Evolutionary conservation across 2,113 vertebrate genomes (phyloP), one percentile per base, ranked within the genome.

Genomic region (Muscicapa adusta): DNA sequence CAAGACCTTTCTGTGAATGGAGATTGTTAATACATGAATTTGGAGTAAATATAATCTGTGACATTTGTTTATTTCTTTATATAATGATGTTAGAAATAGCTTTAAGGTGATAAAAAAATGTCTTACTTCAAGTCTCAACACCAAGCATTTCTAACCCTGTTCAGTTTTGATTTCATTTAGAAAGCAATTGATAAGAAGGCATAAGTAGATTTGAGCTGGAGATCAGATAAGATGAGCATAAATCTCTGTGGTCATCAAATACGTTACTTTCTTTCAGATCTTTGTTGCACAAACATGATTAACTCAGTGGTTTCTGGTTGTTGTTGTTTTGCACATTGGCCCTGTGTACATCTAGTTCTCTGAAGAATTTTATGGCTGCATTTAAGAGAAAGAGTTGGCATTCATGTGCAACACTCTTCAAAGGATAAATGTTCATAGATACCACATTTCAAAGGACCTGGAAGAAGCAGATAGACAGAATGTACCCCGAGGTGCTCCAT

Each of bases 401-500:
- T 78, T 4, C 1, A 15, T 54, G 17, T 42, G 12, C 40, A 68
- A 36, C 4, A 12, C 5, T 84, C 53, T 60, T 31, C 65, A 45
- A 68, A 90, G 70, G 26, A 18, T 29, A 40, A 25, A 28, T 88
- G 25, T 47, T 87, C 24, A 33, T 12, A 43, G 63, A 38, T 71
- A 45, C 6, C 3, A 1, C 57, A 72, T 83, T 62, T 90, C 45
- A 76, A 42, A 76, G 33, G 9, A 58, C 34, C 7, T 73, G 68
- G 38, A 45, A 86, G 25, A 83, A 73, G 31, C 0, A 47, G 14
- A 18, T 8, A 17, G 22, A 14, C 8, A 63, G 2, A 18, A 23
- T 6, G 7, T 51, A 31, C 5, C 9, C 12, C 0, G 0, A 36
- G 23, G 22, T 63, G 23, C 4, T 87, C 16, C 14, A 0, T 14